Base-by-base conservation (phyloP, 2,888 invertebrate genomes). In the Noctua pronuba region DNA sequence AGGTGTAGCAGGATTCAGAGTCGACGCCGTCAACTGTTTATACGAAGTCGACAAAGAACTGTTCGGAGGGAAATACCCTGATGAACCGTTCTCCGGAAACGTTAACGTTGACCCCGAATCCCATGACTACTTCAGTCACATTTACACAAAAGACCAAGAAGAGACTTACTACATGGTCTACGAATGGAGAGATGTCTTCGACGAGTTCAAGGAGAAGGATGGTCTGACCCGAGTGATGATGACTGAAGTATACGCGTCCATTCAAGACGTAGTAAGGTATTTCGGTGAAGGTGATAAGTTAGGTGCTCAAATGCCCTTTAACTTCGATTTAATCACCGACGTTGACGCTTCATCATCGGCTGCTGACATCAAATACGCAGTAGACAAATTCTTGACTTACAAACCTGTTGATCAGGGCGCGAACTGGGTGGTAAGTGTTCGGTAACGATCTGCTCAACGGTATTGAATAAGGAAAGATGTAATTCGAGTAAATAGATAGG, bases 1-100 rank as follows among this genome's bases (percentile, higher is more conserved):
- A 91, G 99, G 99, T 5, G 97, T 99, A 0, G 98, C 98, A 90
- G 99, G 99, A 11, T 99, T 99, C 91, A 97, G 99, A 89, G 97
- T 99, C 11, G 98, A 98, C 88, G 98, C 98, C 0, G 97, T 98
- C 0, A 97, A 97, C 90, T 97, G 97, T 91, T 90, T 98, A 60
- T 98, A 96, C 80, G 98, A 98, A 93, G 96, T 95, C 0, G 94
- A 96, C 65, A 97, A 96, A 86, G 92, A 94, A 66, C 91, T 95
- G 2, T 95, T 88, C 66, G 95, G 94, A n/a, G 96, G 97, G 4
- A 90, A 88, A 70, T 94, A 97, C 62, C 93, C 93, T 11, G 97
- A 98, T 89, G 98, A 98, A 90, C 97, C 97, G 0, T 83, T 89
- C 5, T 96, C 97, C 60, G 97, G 96, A 69, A 92, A 89, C 49